These are phyloP conservation scores for Chelmon rostratus DNA, from an alignment of 2,797 vertebrate genomes.

Conservation along the genomic window DNA sequence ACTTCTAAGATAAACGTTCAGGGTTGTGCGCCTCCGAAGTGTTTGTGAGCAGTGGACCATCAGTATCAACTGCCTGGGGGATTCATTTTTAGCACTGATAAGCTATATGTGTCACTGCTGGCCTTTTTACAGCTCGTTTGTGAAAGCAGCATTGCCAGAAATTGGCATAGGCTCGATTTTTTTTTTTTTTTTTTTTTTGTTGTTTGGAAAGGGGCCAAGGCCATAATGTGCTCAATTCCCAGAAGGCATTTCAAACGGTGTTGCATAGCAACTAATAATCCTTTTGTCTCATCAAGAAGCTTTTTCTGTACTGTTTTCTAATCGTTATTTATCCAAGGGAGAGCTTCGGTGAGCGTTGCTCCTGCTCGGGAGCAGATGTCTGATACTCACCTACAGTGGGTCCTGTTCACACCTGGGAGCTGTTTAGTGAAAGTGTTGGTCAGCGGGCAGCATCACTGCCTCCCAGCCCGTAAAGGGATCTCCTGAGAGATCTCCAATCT, in stretches of 20 bases:
- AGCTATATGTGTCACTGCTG: constrained; percentile 14
- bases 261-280: constrained; percentile 59
- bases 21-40: neutral
- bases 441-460: neutral
- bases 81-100: constrained; percentile 17
- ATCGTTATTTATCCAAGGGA: constrained; percentile 1
- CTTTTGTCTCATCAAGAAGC: constrained; percentile 21
- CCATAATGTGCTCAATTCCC: constrained; percentile 30
- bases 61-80: constrained; percentile 3
- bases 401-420: neutral
- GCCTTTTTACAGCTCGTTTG: constrained; percentile 11
- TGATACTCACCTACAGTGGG: neutral
- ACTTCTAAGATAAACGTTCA: neutral
- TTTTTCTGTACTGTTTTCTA: constrained; percentile 23
- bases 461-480: neutral
- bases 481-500: neutral
- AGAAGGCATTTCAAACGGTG: constrained; percentile 26
- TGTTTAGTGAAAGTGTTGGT: neutral
- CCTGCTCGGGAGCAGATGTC: neutral
- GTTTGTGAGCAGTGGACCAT: neutral
- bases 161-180: constrained; percentile 19
- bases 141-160: constrained; percentile 23
- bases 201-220: constrained; percentile 37
- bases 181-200: constrained; percentile 10
- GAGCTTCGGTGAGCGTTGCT: neutral